Evolutionary conservation across 2,888 invertebrate species (phyloP), one percentile per base, ranked within the genome.

Genomic region (Caenorhabditis auriculariae): DNA sequence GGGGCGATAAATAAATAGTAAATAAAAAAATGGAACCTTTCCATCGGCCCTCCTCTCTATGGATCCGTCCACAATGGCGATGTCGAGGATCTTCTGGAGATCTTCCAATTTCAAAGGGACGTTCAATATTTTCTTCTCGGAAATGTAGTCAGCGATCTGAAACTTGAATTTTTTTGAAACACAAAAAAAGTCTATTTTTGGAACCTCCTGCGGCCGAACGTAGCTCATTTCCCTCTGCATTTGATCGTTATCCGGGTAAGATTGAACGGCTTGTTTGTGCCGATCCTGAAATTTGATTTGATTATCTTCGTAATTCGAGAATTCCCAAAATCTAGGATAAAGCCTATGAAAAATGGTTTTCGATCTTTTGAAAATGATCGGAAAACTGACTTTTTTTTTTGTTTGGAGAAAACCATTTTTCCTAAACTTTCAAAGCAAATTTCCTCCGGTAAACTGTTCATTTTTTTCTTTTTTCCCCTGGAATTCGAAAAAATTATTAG

Each of bases 11-110:
- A n/a, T n/a, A n/a, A n/a, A n/a, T n/a, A n/a, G n/a, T n/a, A 41
- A 9, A 19, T n/a, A n/a, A 17, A 44, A 24, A 44, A 60, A 47
- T 17, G 50, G 38, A 27, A 55, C 60, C 41, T 64, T 71, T 28
- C 72, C 74, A 50, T 72, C 76, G 2, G 67, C 48, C 23, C 71
- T 60, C 29, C 74, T 55, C 50, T 78, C 78, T n/a, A 77, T 53
- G 1, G 66, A 60, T 38, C 78, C 76, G 46, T 80, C 79, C n/a
- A 78, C 53, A 7, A 77, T 65, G 6, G 77, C 78, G 15, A 75
- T 66, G 39, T 75, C 72, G 17, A 75, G 66, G 44, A 75, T 72
- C 26, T 60, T 38, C 43, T 73, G 63, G 2, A 73, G 53, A 44
- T 75, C 74, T 35, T 65, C 69, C 2, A 69, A 42, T 19, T 54